These are phyloP conservation scores for Condylostylus longicornis DNA, from an alignment of 1,140 invertebrate species.

Conservation along the genomic window DNA sequence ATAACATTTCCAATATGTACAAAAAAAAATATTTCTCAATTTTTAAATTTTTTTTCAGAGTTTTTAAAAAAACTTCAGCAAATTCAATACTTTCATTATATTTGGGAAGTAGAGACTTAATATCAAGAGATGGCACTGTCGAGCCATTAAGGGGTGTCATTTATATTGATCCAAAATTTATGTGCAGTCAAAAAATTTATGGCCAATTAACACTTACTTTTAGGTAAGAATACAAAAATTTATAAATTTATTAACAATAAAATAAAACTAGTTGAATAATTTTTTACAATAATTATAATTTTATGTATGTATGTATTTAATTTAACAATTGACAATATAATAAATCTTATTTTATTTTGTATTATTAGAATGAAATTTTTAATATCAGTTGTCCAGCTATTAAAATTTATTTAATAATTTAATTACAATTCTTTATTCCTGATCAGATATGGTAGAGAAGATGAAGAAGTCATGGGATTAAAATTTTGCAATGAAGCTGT, in stretches of 20 bases:
- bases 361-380: too few species aligned
- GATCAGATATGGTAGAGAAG: constrained; percentile 67
- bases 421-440: constrained; percentile 25
- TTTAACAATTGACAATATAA: too few species aligned
- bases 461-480: constrained; percentile 78
- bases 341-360: too few species aligned
- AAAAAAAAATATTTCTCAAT: too few species aligned
- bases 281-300: too few species aligned
- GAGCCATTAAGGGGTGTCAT: constrained; percentile 61
- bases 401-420: constrained; percentile 45
- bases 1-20: too few species aligned
- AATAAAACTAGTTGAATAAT: too few species aligned
- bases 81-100: constrained; percentile 68
- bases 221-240: constrained; percentile 1
- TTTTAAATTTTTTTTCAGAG: background rate
- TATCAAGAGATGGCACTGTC: constrained; percentile 49
- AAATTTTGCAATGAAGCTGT: constrained; percentile 77
- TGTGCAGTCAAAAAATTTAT: constrained; percentile 1
- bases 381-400: too few species aligned
- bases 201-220: constrained; percentile 1
- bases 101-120: constrained; percentile 53
- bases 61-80: constrained; percentile 45
- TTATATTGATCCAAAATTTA: background rate
- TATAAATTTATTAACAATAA: too few species aligned
- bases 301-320: too few species aligned